Percentiles rank a stretch among this genome's conserved stretches.
phyloP scores from a whole-genome alignment of 2,888 invertebrate species.

The Dasypogon diadema region DNA sequence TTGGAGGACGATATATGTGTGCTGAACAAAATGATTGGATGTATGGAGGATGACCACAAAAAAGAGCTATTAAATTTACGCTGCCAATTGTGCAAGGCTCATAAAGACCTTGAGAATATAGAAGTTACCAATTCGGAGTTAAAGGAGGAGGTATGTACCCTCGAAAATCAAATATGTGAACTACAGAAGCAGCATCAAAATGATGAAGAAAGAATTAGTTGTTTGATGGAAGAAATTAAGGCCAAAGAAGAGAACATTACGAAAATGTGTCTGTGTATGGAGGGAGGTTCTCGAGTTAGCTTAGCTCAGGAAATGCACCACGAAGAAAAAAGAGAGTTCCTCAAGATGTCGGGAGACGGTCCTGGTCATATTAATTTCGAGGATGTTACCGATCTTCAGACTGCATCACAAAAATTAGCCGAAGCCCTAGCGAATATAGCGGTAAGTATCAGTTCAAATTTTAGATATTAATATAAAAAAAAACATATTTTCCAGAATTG shows the following conservation, averaged over 20 bases:
- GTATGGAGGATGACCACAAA: constrained; percentile 68
- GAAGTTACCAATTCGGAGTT: constrained; percentile 78
- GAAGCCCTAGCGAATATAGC: constrained; percentile 51
- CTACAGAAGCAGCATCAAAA: constrained; percentile 72
- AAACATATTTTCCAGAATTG: constrained; percentile 49
- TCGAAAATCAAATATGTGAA: constrained; percentile 73
- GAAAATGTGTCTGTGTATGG: constrained; percentile 60
- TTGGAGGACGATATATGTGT: constrained; percentile 70
- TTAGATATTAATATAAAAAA: neutral
- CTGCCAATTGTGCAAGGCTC: constrained; percentile 70
- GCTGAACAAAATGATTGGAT: constrained; percentile 70
- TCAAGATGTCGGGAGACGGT: constrained; percentile 52
- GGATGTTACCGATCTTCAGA: constrained; percentile 36
- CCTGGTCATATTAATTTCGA: neutral
- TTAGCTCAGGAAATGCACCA: constrained; percentile 66
- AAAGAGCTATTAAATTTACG: constrained; percentile 71
- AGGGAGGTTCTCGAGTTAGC: constrained; percentile 59
- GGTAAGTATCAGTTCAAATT: no score
- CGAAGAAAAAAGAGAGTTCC: constrained; percentile 61
- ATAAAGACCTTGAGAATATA: constrained; percentile 74
- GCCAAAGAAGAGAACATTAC: constrained; percentile 65
- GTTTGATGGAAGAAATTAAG: constrained; percentile 72
- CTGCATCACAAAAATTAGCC: constrained; percentile 47
- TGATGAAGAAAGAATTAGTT: constrained; percentile 72
- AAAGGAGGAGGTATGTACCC: constrained; percentile 76